phyloP scores from a whole-genome alignment of 2,113 vertebrate species.

The Puntigrus tetrazona region DNA sequence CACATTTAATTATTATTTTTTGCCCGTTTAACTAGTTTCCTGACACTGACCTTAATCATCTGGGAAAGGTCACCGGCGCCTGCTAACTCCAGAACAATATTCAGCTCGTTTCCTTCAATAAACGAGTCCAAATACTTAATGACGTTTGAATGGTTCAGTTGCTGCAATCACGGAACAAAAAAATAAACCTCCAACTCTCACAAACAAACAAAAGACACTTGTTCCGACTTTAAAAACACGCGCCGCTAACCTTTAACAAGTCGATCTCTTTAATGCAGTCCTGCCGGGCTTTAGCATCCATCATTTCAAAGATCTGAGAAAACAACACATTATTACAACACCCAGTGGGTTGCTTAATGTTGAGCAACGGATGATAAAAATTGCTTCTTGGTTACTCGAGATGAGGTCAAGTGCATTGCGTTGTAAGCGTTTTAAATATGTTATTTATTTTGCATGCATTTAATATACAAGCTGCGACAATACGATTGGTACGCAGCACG shows the following conservation, averaged over 20 bases:
- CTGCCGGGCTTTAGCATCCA: conserved; percentile 92
- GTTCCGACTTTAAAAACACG: not conserved
- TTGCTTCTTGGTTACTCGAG: not conserved
- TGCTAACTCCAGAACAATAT: conserved; percentile 95
- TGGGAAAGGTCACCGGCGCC: conserved; percentile 95
- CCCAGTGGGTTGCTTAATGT: not conserved
- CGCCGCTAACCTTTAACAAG: conserved; percentile 84
- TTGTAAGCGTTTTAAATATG: no score
- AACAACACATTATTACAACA: conserved; percentile 1
- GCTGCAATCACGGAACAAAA: conserved; percentile 71
- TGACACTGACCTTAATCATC: conserved; percentile 91
- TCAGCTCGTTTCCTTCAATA: conserved; percentile 96
- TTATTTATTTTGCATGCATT: not conserved
- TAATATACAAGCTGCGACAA: not conserved
- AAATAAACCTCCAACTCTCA: not conserved
- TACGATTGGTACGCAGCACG: not conserved
- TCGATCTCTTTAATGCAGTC: conserved; percentile 96
- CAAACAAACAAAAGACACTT: not conserved
- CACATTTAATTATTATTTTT: no score
- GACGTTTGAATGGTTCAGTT: conserved; percentile 97
- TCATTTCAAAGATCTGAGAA: conserved; percentile 91
- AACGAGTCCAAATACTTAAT: conserved; percentile 98
- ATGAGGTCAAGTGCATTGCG: not conserved
- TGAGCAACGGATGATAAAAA: not conserved
- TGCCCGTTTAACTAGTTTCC: not conserved